Evolutionary conservation across 2,888 invertebrate genomes (phyloP), one percentile per base, ranked within the genome.

Genomic region (Miltochrista miniata): DNA sequence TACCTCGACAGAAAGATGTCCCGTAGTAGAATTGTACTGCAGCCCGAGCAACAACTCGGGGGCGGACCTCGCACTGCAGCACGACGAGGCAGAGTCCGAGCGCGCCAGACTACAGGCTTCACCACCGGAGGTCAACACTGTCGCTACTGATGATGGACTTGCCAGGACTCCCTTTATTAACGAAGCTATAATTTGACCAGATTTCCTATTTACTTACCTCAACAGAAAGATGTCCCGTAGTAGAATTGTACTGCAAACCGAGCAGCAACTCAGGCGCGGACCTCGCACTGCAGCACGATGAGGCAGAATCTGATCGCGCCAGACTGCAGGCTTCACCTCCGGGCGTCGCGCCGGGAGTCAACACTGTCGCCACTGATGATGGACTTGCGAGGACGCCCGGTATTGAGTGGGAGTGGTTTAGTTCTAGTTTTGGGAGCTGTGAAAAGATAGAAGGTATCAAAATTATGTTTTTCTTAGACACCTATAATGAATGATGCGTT

Each of bases 51-150:
- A 93, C 85, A 98, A 96, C 39, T 98, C 98, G 43, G 98, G 96
- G 18, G 98, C 98, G 9, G 97, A 97, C 63, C 96, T 94, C 70
- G 96, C 94, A 64, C 98, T 98, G 85, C 97, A 98, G 68, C 97
- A 97, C 0, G 98, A 98, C 30, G 98, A 98, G 7, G 98, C 97
- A 65, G 97, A 97, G 86, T 98, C 98, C 59, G 98, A 98, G 51
- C 98, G 93, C 13, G 98, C 96, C 72, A 98, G 92, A 81, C 96
- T 97, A 70, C 94, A 94, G 1, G 87, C 86, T 60, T 90, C 90
- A 2, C 54, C 51, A 0, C 72, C 54, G 0, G 82, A 81, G 0
- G 80, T 76, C 29, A 79, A 72, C 52, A 75, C 79, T 9, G 88
- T 83, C 2, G 82, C 75, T 18, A 85, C 61, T 0, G 90, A 85